Evolutionary conservation across 1,140 invertebrate species (phyloP), one percentile per base, ranked within the genome.

Genomic region (Lasioglossum baleicum): DNA sequence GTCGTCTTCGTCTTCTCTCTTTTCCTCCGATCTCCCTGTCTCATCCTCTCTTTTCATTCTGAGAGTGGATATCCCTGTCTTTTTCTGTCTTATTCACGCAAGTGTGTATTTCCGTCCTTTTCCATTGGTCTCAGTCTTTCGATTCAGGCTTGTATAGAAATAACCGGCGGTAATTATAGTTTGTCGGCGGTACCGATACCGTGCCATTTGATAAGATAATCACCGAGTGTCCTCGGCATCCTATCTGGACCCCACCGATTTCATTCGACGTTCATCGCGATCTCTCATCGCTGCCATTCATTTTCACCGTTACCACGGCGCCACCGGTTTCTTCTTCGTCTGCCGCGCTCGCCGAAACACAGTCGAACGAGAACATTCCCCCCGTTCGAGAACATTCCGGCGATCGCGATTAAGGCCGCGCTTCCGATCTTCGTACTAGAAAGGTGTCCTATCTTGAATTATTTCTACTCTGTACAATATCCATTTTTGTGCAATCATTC

Each of bases 121-220:
- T 15, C 10, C 2, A 35, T 3, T 4, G 35, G 35, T 35, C 35
- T 35, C 35, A 3, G 35, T 35, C 35, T 35, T 17, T 53, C 13
- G 13, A 11, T 53, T 48, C 78, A 58, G 13, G 51, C 51, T 53
- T 2, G 48, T 42, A 64, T 71, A 87, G 70, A 87, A 86, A 87
- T 84, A 84, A 81, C 69, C 48, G 26, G 8, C 22, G 56, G 42
- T 82, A 74, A 83, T 86, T 85, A 85, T 48, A 66, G 58, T 17
- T 40, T 40, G 72, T 72, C 68, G 40, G 15, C 20, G n/a, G 53
- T 42, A 66, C 48, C 63, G 71, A 84, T 73, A 72, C 71, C 40
- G 61, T 63, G 71, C 56, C 58, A 75, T 76, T 69, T 75, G 83
- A 86, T 86, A 83, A 84, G 81, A 82, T 84, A 86, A 86, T 86